Base-by-base conservation (phyloP, 2,888 invertebrate species). In the Spisula solida region DNA sequence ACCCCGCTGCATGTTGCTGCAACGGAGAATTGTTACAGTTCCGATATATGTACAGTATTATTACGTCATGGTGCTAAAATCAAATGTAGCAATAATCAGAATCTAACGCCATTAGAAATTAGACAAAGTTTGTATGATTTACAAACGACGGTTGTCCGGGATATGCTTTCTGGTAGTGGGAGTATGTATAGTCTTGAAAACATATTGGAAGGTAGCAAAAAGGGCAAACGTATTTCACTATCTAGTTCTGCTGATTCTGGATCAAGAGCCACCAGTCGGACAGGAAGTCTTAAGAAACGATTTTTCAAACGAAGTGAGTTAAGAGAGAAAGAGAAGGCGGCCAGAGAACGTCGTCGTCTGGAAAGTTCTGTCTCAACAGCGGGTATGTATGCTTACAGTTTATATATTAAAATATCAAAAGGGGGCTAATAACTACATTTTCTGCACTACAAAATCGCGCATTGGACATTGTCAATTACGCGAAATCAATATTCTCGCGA, bases 1-100 rank as follows among this genome's bases (percentile, higher is more conserved):
- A 97, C 97, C 25, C 97, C 97, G 0, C 96, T 97, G 31, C 97
- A 97, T 95, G 95, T 97, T 84, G 97, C 97, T 47, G 97, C 97
- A 75, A 97, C 97, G 87, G 97, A 97, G 93, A 97, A 97, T n/a
- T 97, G 97, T 88, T 97, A 97, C 83, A 97, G 97, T 80, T 97
- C 97, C 97, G 97, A 97, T 88, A 97, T 97, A 93, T 97, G 97
- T 80, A 95, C 97, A 78, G 96, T 97, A 91, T 96, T 97, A 92
- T 95, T 97, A 91, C 97, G 97, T 94, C 96, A 97, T 90, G 97
- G 97, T 48, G 97, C 97, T 25, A 94, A 92, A 84, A 97, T 97
- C 81, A 95, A 96, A 87, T 92, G 96, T 81, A 93, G 95, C 82
- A 97, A 97, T 96, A 96, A 96, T 86, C 95, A 97, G 25, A 97